Evolutionary conservation across 2,888 invertebrate genomes (phyloP), one percentile per base, ranked within the genome.

Genomic region (Biston stratarius): DNA sequence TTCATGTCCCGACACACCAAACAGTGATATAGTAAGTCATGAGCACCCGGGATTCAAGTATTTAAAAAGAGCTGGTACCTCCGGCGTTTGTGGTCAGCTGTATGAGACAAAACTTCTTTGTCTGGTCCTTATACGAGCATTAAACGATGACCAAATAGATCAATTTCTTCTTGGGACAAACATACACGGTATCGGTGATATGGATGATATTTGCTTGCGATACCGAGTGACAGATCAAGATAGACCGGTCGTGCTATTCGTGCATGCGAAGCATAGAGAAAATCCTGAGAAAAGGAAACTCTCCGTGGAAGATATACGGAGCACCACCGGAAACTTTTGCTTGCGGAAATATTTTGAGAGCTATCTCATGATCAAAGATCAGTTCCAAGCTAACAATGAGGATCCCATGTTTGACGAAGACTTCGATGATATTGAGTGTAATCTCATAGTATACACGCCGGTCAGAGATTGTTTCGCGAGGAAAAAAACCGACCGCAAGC

Each of bases 191-290:
- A 80, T 83, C 44, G 83, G 83, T 7, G 83, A 78, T n/a, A 74
- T 83, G 11, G 83, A 83, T 61, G 83, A 83, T 36, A 68, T 83
- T 7, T 82, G 83, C 55, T 74, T 83, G 24, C 74, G 80, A 69
- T 83, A 74, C 56, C 63, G 76, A 67, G 59, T 79, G 24, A 70
- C 59, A 48, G 59, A 60, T 45, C 45, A 67, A 36, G 15, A 65
- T 12, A 73, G 72, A 63, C 67, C 77, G 5, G 69, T 79, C n/a
- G 60, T 78, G 14, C 69, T 82, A 44, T 83, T 81, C 47, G 69
- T 79, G 7, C 83, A 84, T 76, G 79, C 82, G 0, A 84, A 84
- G 63, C 83, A 84, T 40, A 73, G 73, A 64, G 81, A 82, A 68
- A 74, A 81, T 53, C 70, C 72, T 5, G 75, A 78, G 11, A 81